phyloP scores from a whole-genome alignment of 2,113 vertebrate species.

The Jacana jacana region DNA sequence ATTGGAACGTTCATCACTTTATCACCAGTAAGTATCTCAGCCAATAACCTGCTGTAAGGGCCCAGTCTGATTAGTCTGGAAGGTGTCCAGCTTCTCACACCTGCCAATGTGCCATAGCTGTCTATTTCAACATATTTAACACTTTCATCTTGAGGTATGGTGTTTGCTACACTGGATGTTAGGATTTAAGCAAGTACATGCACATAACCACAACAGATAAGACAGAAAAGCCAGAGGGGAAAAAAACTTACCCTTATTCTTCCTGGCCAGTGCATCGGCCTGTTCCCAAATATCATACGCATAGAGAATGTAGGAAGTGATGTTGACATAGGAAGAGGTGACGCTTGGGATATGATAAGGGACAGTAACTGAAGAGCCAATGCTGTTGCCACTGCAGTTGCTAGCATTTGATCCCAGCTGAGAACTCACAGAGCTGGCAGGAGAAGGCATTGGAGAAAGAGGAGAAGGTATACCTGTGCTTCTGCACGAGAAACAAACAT shows the following conservation, averaged over 20 bases:
- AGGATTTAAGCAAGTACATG: background rate
- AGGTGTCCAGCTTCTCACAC: too few species aligned
- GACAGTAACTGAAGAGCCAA: slow-evolving; percentile 69
- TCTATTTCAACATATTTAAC: background rate
- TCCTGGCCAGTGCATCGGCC: slow-evolving; percentile 80
- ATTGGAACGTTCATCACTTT: background rate
- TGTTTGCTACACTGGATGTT: background rate
- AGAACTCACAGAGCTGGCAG: slow-evolving; percentile 74
- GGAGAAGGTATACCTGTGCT: slow-evolving; percentile 80
- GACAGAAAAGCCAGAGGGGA: background rate
- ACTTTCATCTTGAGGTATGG: background rate
- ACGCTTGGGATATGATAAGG: slow-evolving; percentile 82
- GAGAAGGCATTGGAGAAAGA: slow-evolving; percentile 79
- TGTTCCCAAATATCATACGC: slow-evolving; percentile 91
- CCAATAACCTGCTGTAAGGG: background rate
- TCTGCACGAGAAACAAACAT: slow-evolving; percentile 59
- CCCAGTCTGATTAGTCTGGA: too few species aligned
- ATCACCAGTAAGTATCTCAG: background rate
- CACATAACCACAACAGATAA: background rate
- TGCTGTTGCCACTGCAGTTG: slow-evolving; percentile 13
- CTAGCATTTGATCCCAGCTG: slow-evolving; percentile 69
- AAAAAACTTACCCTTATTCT: slow-evolving; percentile 81
- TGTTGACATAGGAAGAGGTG: slow-evolving; percentile 87
- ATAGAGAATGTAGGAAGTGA: slow-evolving; percentile 86
- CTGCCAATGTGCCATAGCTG: background rate